Evolutionary conservation across 92 coral and sea anemone species (phyloP), one percentile per base, ranked within the genome.

Genomic region (Heteractis magnifica): DNA sequence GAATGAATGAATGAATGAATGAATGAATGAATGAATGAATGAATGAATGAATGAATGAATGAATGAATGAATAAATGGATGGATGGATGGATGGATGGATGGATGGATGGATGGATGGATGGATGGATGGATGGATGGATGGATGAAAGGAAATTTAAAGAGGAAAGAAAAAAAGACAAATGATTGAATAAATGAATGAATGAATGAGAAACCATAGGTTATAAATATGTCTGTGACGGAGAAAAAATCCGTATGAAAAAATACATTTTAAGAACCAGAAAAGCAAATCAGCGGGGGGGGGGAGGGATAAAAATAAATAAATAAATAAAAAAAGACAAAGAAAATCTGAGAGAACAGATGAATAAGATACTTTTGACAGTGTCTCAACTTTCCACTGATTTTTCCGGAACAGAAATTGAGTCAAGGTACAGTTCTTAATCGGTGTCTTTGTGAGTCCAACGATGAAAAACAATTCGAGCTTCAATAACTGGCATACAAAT

Each of bases 31-130:
- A n/a, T n/a, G n/a, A n/a, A n/a, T n/a, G n/a, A n/a, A n/a, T n/a
- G n/a, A n/a, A n/a, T n/a, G n/a, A n/a, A n/a, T n/a, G n/a, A n/a
- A n/a, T n/a, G n/a, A n/a, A n/a, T n/a, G n/a, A n/a, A n/a, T n/a
- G n/a, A n/a, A n/a, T n/a, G n/a, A n/a, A n/a, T n/a, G n/a, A n/a
- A n/a, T n/a, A n/a, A n/a, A n/a, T n/a, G n/a, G n/a, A n/a, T n/a
- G n/a, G 19, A 65, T 65, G 72, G 19, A 65, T 65, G 72, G 72
- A 65, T 65, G 72, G 72, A 65, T 65, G 72, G 19, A 65, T 65
- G 72, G 72, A 16, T 65, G 72, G 19, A 65, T 65, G 72, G 19
- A 65, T n/a, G n/a, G n/a, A n/a, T n/a, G n/a, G n/a, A n/a, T n/a
- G n/a, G n/a, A n/a, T n/a, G n/a, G n/a, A 59, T 34, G 44, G 3